Conservation (phyloP, 2,113 vertebrate species). For the Misgurnus mizolepis region DNA sequence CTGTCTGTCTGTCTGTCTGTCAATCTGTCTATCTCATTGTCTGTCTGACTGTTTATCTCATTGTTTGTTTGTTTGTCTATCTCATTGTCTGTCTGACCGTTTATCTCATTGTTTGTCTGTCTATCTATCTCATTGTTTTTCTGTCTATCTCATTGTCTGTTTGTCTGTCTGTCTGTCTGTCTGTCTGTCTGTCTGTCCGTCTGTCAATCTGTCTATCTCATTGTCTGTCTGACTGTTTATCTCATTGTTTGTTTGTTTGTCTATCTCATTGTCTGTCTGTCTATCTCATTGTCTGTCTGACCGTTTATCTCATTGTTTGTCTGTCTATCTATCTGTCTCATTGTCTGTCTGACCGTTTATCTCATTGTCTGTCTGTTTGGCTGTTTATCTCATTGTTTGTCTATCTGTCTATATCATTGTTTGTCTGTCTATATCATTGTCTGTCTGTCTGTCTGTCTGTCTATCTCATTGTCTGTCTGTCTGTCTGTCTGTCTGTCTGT, state of each 20-base stretch:
- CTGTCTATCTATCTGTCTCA: too few relatives aligned
- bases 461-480: not conserved
- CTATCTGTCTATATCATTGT: too few relatives aligned
- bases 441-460: not conserved
- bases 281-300: not conserved
- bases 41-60: not conserved
- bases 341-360: too few relatives aligned
- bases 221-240: not conserved
- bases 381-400: too few relatives aligned
- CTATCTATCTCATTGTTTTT: too few relatives aligned
- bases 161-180: too few relatives aligned
- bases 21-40: not conserved
- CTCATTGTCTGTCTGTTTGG: too few relatives aligned
- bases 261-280: not conserved
- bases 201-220: not conserved
- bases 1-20: not conserved
- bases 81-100: not conserved
- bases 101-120: too few relatives aligned
- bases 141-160: too few relatives aligned
- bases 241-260: not conserved
- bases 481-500: conserved; percentile 25
- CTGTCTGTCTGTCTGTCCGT: not conserved
- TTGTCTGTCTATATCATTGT: not conserved
- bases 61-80: not conserved
- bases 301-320: too few relatives aligned